These are phyloP conservation scores for Cydia fagiglandana DNA, from an alignment of 1,140 invertebrate species.

Conservation along the genomic window DNA sequence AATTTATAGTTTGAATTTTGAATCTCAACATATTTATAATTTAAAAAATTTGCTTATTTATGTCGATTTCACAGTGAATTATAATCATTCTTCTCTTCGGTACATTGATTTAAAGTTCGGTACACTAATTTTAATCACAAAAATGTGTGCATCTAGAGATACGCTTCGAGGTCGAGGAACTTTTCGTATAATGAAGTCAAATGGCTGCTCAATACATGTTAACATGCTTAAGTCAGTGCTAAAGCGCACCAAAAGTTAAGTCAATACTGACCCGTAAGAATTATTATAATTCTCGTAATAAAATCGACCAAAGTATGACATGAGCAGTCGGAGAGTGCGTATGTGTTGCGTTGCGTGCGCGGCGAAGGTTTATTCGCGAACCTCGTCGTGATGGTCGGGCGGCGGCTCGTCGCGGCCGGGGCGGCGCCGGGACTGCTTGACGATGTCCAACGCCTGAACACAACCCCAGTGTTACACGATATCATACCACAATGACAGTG, in stretches of 20 bases:
- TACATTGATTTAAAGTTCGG: neutral
- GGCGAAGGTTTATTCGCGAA: constrained; percentile 42
- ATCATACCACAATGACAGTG: no score
- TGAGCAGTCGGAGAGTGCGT: neutral
- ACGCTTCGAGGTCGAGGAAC: no score
- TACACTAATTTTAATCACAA: neutral
- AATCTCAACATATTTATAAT: neutral
- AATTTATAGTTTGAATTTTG: neutral
- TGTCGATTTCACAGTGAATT: neutral
- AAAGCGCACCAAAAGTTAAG: no score
- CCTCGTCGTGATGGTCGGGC: constrained; percentile 67
- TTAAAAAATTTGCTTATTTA: neutral
- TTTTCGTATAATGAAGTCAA: no score
- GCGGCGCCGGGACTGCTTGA: constrained; percentile 86
- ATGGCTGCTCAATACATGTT: no score
- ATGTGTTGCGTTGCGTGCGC: neutral
- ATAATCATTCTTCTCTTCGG: neutral
- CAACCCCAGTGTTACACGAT: neutral
- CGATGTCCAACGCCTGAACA: constrained; percentile 89
- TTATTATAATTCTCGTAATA: neutral
- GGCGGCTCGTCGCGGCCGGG: constrained; percentile 57
- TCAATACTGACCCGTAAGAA: neutral
- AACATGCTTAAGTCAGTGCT: no score
- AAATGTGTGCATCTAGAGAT: no score
- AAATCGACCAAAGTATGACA: neutral